These are phyloP conservation scores for Tipula lateralis DNA, from an alignment of 2,888 invertebrate species.

Conservation along the genomic window DNA sequence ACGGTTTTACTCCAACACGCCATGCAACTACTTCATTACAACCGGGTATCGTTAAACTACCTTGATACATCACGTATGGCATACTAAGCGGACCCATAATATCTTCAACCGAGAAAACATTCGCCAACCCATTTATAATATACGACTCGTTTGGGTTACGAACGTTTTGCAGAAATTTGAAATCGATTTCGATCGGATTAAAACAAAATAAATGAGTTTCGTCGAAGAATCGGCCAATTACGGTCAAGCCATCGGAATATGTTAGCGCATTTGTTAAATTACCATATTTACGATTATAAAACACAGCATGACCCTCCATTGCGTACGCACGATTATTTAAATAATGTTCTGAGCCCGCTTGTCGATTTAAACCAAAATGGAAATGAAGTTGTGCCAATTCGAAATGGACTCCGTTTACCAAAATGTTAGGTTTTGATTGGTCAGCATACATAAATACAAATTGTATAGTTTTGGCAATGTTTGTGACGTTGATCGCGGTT, in stretches of 20 bases:
- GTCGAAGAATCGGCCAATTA: not conserved
- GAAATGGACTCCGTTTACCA: not conserved
- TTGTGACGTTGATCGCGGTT: not conserved
- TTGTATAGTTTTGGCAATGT: not conserved
- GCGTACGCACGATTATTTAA: not conserved
- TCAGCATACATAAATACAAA: not conserved
- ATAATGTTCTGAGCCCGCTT: not conserved
- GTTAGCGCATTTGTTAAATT: not conserved
- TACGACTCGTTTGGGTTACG: too few relatives aligned
- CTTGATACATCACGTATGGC: not conserved
- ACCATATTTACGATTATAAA: not conserved
- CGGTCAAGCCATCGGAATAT: not conserved
- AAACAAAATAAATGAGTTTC: too few relatives aligned
- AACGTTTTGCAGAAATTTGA: not conserved
- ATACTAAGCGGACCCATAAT: not conserved
- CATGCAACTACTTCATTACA: conserved; percentile 25
- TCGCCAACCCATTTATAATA: not conserved
- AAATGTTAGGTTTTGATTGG: not conserved
- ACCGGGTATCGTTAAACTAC: conserved; percentile 2
- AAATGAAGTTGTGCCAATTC: not conserved
- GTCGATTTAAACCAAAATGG: not conserved
- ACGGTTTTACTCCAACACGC: not conserved
- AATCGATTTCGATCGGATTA: not conserved
- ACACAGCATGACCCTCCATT: not conserved
- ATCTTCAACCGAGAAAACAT: not conserved